Evolutionary conservation across 2,113 vertebrate species (phyloP), one percentile per base, ranked within the genome.

Genomic region (Siphamia tubifer): DNA sequence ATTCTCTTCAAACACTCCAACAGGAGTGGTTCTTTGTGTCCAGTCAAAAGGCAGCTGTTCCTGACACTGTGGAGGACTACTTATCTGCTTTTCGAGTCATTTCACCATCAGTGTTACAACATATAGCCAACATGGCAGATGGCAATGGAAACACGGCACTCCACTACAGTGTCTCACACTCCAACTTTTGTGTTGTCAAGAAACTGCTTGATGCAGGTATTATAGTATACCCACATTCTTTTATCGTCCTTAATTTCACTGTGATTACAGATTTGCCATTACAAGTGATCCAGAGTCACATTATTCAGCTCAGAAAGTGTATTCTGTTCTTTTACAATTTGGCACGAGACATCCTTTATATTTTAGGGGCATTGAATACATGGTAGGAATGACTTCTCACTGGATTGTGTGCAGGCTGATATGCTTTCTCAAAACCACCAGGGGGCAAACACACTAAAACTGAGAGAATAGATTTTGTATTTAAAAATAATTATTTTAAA

Each of bases 111-210:
- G 94, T 98, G 15, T 87, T 97, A 56, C 91, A 88, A 15, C 91
- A 98, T 30, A 58, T 99, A 10, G 95, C 93, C 81, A 99, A 98
- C 68, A 95, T 98, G 96, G 92, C 95, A 0, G 98, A 99, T 10
- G 93, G 93, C 84, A 99, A 98, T 0, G 96, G 98, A 67, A 99
- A 99, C 91, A 98, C 96, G 0, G 96, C 96, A 5, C 94, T 99
- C 8, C 98, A 99, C 87, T 99, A 99, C 89, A 98, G 97, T 0
- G 96, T 99, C 67, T 99, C 97, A 1, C 96, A 99, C 86, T 98
- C 96, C 74, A 98, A 98, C 91, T 99, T 99, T 17, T 92, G 92
- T 53, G 92, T 98, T 27, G 97, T 99, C 55, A 95, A 94, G 88
- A 91, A 94, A 48, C 88, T 99, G 70, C 85, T 99, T 42, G 93